A percentile compares a stretch with the other conserved stretches of the same genome.
Evolutionary conservation across 2,113 vertebrate genomes (phyloP).

Genomic region (Alexandromys fortis): DNA sequence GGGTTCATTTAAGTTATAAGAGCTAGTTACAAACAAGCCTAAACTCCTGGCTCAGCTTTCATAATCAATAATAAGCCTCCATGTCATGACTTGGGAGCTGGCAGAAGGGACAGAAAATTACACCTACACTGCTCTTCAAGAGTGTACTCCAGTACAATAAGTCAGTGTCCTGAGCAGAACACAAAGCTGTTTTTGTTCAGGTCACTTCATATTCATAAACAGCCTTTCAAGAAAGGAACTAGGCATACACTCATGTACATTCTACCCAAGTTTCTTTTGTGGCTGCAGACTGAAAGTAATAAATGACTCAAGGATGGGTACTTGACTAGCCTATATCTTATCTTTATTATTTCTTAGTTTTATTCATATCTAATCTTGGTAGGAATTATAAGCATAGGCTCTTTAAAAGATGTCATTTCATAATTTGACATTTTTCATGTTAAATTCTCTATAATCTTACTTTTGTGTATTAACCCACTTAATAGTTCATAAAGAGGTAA

Average conservation of each 20-base stretch:
- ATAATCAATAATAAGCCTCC: not conserved
- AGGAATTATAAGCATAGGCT: not conserved
- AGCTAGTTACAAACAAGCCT: not conserved
- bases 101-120: not conserved
- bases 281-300: not conserved
- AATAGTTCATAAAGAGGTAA: constrained; percentile 17
- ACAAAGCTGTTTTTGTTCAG: not conserved
- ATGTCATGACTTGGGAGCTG: not conserved
- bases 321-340: not conserved
- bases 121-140: not conserved
- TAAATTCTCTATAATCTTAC: constrained; percentile 11
- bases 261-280: not conserved
- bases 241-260: not conserved
- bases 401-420: constrained; percentile 36
- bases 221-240: not conserved
- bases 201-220: not conserved
- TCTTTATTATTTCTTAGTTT: constrained; percentile 5
- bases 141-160: not conserved
- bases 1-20: not conserved
- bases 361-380: constrained; percentile 3
- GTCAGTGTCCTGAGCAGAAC: not conserved
- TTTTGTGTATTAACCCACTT: constrained; percentile 21
- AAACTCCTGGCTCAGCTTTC: not conserved
- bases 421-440: not conserved
- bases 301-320: constrained; percentile 6